Base-by-base conservation (phyloP, 2,797 vertebrate genomes). In the Pangasius larnaudii region DNA sequence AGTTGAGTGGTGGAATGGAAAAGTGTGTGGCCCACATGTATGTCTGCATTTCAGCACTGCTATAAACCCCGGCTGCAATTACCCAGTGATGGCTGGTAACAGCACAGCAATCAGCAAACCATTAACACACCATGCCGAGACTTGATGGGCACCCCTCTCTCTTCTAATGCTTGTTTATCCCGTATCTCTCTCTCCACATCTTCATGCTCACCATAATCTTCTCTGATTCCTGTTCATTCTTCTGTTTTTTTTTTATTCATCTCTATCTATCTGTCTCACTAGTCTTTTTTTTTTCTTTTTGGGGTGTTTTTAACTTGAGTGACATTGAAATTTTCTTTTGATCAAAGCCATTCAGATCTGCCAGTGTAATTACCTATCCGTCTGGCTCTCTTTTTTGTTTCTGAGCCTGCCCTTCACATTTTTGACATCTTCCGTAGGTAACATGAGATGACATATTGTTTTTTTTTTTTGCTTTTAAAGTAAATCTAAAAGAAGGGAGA, bases 31-130 rank as follows among this genome's bases (percentile, higher is more conserved):
- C 49, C 46, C 46, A 49, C 42, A 39, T 67, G 49, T 69, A 77
- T 46, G 19, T 58, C 92, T 94, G 93, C 92, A 93, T 96, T 95
- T 94, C 92, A 89, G 92, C 94, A 94, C 92, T 89, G 92, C 94
- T 94, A 92, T 91, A 93, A 92, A 90, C 87, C 93, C 90, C 92
- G 93, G 90, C 94, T 89, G 93, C 94, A 95, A 96, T 96, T 95
- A 96, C 94, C 93, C 92, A 91, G 91, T 93, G 94, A 94, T 94
- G 94, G 93, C 94, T 95, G 95, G 93, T 95, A 94, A 94, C 94
- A 84, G 93, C 93, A 93, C 92, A 93, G 95, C 95, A 96, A 96
- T 96, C 95, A 95, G 92, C 92, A 93, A 92, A 94, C 95, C 95
- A 96, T 96, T 96, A 96, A 94, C 93, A 92, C 92, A 93, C 92